Evolutionary conservation across 2,888 invertebrate species (phyloP).

Genomic region (Mesochorus sp.): DNA sequence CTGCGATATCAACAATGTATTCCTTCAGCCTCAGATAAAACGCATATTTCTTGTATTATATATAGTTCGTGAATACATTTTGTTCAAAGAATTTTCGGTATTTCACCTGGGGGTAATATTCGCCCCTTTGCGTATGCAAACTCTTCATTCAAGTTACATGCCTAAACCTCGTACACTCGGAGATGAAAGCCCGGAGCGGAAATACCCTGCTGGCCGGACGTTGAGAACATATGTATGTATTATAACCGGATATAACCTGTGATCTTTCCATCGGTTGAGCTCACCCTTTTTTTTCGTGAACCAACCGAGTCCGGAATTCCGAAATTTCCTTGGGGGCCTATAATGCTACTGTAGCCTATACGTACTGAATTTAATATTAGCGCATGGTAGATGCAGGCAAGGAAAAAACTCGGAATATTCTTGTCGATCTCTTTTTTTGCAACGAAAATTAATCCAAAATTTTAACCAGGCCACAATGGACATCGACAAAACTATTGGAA

Average conservation of each 20-base stretch:
- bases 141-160: background rate
- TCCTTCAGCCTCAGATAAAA: background rate
- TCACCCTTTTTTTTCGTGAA: background rate
- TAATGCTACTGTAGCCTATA: background rate
- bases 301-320: background rate
- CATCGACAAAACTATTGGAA: too few relatives aligned
- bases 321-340: background rate
- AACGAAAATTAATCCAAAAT: too few relatives aligned
- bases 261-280: background rate
- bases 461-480: too few relatives aligned
- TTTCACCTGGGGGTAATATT: background rate
- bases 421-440: too few relatives aligned
- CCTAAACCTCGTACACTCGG: background rate
- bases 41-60: conserved; percentile 21
- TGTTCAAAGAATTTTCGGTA: conserved; percentile 5
- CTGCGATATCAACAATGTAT: background rate
- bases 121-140: background rate
- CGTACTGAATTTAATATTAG: background rate
- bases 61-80: background rate
- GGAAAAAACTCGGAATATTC: too few relatives aligned
- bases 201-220: background rate
- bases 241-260: too few relatives aligned
- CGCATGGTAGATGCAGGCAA: background rate
- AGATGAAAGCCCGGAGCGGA: background rate
- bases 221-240: too few relatives aligned